Evolutionary conservation across 1,140 invertebrate genomes (phyloP).

Genomic region (Scylla paramamosain): DNA sequence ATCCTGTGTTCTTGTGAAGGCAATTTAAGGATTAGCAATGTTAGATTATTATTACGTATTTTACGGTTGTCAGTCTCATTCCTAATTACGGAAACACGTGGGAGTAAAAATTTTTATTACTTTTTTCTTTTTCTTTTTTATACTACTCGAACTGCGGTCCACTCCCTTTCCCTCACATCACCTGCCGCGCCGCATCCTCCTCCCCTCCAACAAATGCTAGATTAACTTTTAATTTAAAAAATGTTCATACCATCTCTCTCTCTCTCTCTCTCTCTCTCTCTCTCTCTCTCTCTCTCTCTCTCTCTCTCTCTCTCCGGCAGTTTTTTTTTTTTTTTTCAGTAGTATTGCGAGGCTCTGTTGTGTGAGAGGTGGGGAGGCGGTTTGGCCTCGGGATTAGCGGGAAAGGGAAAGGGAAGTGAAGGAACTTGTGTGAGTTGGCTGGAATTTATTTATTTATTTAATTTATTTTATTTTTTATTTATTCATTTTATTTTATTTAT

Average conservation of each 20-base stretch:
- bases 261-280: conserved; percentile 48
- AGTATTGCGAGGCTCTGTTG: no score
- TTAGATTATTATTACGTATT: conserved; percentile 44
- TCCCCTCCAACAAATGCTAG: not conserved
- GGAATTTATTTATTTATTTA: no score
- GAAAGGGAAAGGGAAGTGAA: no score
- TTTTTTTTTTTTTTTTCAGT: not conserved
- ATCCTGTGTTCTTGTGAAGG: conserved; percentile 33
- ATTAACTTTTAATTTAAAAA: not conserved
- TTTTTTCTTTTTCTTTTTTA: not conserved
- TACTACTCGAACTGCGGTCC: not conserved
- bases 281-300: conserved; percentile 47
- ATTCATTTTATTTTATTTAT: no score
- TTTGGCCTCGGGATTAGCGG: no score
- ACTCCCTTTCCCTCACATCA: not conserved
- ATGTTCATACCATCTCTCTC: conserved; percentile 5
- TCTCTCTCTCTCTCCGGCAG: not conserved
- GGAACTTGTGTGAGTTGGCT: no score
- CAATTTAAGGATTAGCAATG: conserved; percentile 41
- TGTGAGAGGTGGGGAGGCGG: no score
- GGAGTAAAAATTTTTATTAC: not conserved
- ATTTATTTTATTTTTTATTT: no score
- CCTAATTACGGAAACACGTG: conserved; percentile 1
- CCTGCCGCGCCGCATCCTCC: not conserved
- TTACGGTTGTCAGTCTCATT: conserved; percentile 47